These are phyloP conservation scores for Tangachromis dhanisi DNA, from an alignment of 2,113 vertebrate genomes.

Conservation along the genomic window DNA sequence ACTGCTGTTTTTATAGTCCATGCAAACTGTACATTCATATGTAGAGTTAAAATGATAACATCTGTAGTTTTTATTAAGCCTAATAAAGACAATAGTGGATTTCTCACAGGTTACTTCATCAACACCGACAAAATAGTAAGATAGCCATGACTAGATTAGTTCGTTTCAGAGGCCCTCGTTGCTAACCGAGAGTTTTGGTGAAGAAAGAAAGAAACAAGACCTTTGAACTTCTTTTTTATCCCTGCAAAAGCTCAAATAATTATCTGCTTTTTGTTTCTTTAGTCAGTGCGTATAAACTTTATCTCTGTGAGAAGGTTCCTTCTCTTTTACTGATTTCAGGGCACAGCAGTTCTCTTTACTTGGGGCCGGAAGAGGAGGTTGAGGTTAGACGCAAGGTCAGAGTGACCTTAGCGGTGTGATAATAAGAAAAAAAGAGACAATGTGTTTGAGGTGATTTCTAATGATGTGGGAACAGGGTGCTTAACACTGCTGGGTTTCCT, in stretches of 20 bases:
- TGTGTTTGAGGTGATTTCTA: not conserved
- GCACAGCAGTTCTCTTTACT: not conserved
- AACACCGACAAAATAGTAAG: not conserved
- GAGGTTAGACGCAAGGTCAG: constrained; percentile 9
- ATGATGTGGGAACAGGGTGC: constrained; percentile 14
- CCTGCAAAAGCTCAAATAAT: not conserved
- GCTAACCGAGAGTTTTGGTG: not conserved
- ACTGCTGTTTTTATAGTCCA: not conserved
- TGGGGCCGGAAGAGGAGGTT: constrained; percentile 22
- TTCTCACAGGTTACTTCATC: not conserved
- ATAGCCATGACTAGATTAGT: not conserved
- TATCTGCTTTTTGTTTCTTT: not conserved
- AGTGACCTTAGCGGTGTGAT: not conserved
- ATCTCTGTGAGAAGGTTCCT: constrained; percentile 27
- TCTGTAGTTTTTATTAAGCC: not conserved
- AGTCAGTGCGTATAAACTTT: not conserved
- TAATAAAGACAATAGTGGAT: not conserved
- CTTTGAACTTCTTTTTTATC: not conserved
- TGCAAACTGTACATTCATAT: not conserved
- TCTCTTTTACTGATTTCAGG: not conserved
- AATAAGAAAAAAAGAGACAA: not conserved
- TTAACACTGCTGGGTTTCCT: not conserved
- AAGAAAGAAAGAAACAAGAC: not conserved
- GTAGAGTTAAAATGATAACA: not conserved
- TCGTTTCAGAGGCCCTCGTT: accelerated